Base-by-base conservation (phyloP, 2,113 vertebrate species). In the Noturus placidus region DNA sequence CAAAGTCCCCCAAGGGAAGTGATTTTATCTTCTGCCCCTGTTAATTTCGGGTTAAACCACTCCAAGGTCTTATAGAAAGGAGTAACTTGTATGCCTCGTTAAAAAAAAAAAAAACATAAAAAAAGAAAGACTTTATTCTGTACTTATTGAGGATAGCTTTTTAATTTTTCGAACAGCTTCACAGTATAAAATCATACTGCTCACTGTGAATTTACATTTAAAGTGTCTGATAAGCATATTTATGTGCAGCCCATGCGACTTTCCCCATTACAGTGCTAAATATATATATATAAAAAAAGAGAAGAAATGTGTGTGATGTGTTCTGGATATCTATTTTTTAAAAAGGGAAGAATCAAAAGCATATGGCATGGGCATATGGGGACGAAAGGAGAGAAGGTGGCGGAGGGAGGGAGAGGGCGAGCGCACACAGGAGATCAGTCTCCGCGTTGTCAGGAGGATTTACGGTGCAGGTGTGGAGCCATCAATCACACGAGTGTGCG, bases 401-500 rank as follows among this genome's bases (percentile, higher is more conserved):
- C 3, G 69, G 72, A 35, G 85, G 50, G 27, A 63, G 83, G 20
- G 79, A 81, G 65, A 63, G 72, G 42, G 42, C 90, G 84, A 88
- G 84, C 42, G 86, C 82, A 82, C 87, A 88, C 92, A 87, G 88
- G 91, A 93, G 94, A 95, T 93, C 93, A 87, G 94, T 94, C 93
- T 93, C 92, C 70, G 88, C 89, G 88, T 91, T 93, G 93, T 93
- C 91, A 88, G 90, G 92, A 93, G 94, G 94, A 95, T 95, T 94
- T 93, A 94, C 93, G 89, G 93, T 79, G 89, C 92, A 89, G 93
- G 92, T 93, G 92, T 92, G 92, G 90, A 92, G 91, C 94, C 92
- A 95, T 95, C 95, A 94, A 95, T 96, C 95, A 95, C 93, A 92
- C 80, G 88, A 84, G 90, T 89, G 81, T 91, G 92, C 91, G 92